phyloP scores from a whole-genome alignment of 2,797 vertebrate species.

The Hephaestus fuliginosus region DNA sequence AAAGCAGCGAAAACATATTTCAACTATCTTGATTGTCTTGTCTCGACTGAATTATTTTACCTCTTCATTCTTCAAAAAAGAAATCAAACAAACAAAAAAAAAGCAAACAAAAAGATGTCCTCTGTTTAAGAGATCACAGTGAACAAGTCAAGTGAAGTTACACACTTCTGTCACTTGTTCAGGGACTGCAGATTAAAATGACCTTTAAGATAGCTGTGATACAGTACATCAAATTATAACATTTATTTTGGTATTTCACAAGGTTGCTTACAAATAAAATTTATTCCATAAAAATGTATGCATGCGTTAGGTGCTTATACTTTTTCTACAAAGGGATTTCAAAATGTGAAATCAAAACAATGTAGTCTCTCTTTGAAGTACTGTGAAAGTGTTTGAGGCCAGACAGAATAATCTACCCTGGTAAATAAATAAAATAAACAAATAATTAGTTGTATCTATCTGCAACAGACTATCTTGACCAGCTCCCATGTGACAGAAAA shows the following conservation, averaged over 20 bases:
- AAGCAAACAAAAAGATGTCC: too few relatives aligned
- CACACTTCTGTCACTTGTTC: too few relatives aligned
- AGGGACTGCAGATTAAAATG: not conserved
- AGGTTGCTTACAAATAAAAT: not conserved
- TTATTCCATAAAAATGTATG: not conserved
- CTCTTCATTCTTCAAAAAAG: not conserved
- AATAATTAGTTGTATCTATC: not conserved
- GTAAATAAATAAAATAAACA: not conserved
- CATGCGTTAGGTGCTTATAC: not conserved
- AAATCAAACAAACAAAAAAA: too few relatives aligned
- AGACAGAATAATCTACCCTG: not conserved
- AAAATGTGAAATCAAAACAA: not conserved
- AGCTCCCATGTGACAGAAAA: not conserved
- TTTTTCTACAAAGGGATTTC: not conserved
- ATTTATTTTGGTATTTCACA: not conserved
- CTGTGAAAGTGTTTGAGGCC: not conserved
- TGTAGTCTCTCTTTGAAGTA: not conserved
- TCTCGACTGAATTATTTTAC: not conserved
- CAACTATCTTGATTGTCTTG: not conserved
- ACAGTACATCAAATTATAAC: not conserved
- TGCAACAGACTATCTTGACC: constrained; percentile 6
- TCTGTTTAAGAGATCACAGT: too few relatives aligned
- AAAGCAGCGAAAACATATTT: not conserved
- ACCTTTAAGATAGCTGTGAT: not conserved
- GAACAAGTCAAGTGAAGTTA: too few relatives aligned